Conservation (phyloP, 64 coral and sea anemone genomes). For the Acropora tenuis region DNA sequence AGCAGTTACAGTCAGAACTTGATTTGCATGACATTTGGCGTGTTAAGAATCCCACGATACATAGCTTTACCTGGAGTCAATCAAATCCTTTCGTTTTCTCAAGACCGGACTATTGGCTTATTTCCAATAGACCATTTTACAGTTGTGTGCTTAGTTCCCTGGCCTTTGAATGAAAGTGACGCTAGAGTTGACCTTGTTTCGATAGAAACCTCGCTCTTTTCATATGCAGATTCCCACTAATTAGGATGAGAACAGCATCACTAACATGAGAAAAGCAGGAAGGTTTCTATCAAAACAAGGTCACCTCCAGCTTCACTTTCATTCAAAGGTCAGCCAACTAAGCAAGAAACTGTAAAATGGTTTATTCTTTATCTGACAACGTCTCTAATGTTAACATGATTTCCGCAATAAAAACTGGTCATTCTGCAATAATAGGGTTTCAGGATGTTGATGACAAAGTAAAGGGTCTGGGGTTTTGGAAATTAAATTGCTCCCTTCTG, state of each 20-base stretch:
- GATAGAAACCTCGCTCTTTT: too few relatives aligned
- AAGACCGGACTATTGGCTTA: neutral
- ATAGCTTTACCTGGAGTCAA: slow-evolving; percentile 31
- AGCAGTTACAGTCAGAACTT: slow-evolving; percentile 23
- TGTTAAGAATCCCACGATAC: slow-evolving; percentile 2
- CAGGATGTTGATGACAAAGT: neutral
- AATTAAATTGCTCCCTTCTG: slow-evolving; percentile 54
- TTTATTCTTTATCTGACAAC: neutral
- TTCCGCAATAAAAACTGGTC: slow-evolving; percentile 6
- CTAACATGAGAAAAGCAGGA: too few relatives aligned
- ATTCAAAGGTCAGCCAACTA: too few relatives aligned
- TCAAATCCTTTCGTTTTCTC: neutral
- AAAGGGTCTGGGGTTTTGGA: slow-evolving; percentile 53
- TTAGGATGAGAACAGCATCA: too few relatives aligned
- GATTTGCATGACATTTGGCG: slow-evolving; percentile 19
- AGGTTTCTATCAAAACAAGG: too few relatives aligned
- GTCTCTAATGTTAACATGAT: neutral
- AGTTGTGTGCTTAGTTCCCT: too few relatives aligned
- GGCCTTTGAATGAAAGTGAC: too few relatives aligned
- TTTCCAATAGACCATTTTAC: neutral
- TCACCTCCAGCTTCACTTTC: too few relatives aligned
- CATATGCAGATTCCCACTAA: too few relatives aligned
- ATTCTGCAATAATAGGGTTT: slow-evolving; percentile 41
- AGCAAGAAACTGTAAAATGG: too few relatives aligned
- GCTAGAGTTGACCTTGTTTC: too few relatives aligned